Evolutionary conservation across 2,113 vertebrate genomes (phyloP), one percentile per base, ranked within the genome.

Genomic region (Microtus montanus): DNA sequence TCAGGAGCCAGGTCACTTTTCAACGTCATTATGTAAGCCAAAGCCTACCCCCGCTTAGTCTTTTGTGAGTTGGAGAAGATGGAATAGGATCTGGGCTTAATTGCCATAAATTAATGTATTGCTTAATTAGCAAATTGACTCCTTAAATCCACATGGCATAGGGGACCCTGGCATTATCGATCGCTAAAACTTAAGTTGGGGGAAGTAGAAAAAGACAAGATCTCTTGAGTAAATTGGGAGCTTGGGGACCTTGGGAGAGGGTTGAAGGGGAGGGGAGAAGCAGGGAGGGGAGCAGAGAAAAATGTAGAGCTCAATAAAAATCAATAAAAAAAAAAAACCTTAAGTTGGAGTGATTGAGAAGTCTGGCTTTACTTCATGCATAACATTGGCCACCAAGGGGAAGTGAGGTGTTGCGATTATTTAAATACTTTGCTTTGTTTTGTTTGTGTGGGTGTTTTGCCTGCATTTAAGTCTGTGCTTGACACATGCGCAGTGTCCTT

Each of bases 61-160:
- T 93, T 96, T 96, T 92, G 89, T 74, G 86, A 13, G 93, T 54
- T 96, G 13, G 89, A 94, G 52, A 54, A 94, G 87, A 93, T 88
- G 33, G 58, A 96, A 66, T 54, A 89, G 87, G 58, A 44, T 86
- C 61, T 87, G 4, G 35, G 44, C 88, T 75, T 93, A 79, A 52
- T 89, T 74, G 91, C 84, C 86, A 78, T 77, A 90, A 78, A 66
- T 91, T 64, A 94, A 90, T 4, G 49, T 86, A 85, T 70, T 92
- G 24, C 85, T 89, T 77, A 87, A 92, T 70, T 87, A 95, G 24
- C 26, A 52, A 75, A 78, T 64, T 93, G 52, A 77, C 41, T 90
- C 24, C 88, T 91, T 93, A 92, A 95, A 80, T 13, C 10, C 54
- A 63, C 54, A 73, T 87, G 78, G 77, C 73, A 84, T 58, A 83